These are phyloP conservation scores for Penaeus vannamei DNA, from an alignment of 1,140 invertebrate species.

Conservation along the genomic window DNA sequence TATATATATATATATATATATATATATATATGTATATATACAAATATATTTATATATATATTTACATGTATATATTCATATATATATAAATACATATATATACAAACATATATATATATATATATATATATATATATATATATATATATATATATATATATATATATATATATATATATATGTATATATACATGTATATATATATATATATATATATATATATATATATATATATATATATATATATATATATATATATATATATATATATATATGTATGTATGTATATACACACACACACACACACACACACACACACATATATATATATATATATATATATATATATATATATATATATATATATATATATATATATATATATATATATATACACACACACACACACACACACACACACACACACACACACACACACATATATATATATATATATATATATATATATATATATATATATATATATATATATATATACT, in stretches of 20 bases:
- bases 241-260: conserved; percentile 11
- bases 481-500: no score
- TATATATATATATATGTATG: conserved; percentile 37
- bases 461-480: no score
- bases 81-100: no score
- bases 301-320: background rate
- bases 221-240: conserved; percentile 36
- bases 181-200: conserved; percentile 38
- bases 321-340: conserved; percentile 40
- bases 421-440: background rate
- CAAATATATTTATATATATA: no score
- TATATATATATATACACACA: conserved; percentile 11
- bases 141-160: no score
- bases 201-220: conserved; percentile 34
- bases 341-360: conserved; percentile 20
- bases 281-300: conserved; percentile 8
- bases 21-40: no score
- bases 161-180: conserved; percentile 35
- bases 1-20: no score
- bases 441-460: no score
- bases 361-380: background rate
- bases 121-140: no score
- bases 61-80: no score
- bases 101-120: no score
- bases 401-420: background rate